These are phyloP conservation scores for Argyresthia albistria DNA, from an alignment of 2,888 invertebrate species.

Conservation along the genomic window DNA sequence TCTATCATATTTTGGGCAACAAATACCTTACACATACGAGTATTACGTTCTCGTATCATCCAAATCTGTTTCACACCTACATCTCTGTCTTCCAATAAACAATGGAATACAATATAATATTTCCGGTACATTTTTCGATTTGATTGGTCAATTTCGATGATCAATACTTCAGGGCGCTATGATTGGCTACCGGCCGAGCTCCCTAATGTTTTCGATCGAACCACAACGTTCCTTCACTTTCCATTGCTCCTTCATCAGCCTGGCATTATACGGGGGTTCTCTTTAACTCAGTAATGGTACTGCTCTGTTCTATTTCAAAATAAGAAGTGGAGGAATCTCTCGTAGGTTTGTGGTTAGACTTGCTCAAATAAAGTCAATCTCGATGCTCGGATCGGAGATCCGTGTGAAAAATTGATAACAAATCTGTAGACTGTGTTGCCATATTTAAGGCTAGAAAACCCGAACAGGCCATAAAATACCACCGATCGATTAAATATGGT, in stretches of 20 bases:
- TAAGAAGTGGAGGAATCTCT: neutral
- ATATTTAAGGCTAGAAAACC: no score
- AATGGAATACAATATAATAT: constrained; percentile 57
- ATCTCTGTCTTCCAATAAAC: constrained; percentile 31
- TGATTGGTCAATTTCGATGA: constrained; percentile 70
- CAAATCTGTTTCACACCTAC: neutral
- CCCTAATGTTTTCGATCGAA: constrained; percentile 24
- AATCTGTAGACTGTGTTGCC: constrained; percentile 45
- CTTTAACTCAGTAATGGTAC: neutral
- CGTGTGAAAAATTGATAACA: constrained; percentile 73
- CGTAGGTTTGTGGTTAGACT: constrained; percentile 57
- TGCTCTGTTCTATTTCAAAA: neutral
- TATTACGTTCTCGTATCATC: no score
- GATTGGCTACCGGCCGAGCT: constrained; percentile 60
- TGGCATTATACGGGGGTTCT: neutral
- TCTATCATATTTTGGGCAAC: no score
- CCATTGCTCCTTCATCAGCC: constrained; percentile 25
- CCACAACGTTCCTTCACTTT: constrained; percentile 39
- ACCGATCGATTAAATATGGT: no score
- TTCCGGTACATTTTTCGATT: constrained; percentile 66
- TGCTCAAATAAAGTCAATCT: constrained; percentile 71
- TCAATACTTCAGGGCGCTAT: constrained; percentile 59
- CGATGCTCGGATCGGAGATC: constrained; percentile 40
- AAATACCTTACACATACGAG: no score
- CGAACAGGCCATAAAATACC: no score